These are phyloP conservation scores for Sylvia atricapilla DNA, from an alignment of 2,113 vertebrate species.

Conservation along the genomic window DNA sequence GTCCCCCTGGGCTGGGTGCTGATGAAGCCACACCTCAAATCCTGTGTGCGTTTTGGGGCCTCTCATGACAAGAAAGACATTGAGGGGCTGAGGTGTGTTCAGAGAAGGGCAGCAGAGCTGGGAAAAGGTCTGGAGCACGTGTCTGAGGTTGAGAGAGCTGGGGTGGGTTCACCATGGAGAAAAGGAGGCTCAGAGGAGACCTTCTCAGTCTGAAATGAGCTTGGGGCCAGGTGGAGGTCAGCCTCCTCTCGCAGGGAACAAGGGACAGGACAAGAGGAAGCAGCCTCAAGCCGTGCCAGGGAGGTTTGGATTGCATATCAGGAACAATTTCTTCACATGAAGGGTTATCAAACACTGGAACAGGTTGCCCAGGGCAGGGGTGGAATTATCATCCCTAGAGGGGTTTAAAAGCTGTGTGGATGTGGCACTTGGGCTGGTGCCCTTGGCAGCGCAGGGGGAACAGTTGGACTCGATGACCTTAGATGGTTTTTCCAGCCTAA, in stretches of 20 bases:
- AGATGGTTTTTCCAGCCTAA: background rate
- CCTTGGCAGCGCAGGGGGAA: background rate
- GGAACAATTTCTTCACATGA: background rate
- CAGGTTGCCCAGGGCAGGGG: background rate
- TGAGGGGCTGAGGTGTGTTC: background rate
- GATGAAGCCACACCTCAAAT: background rate
- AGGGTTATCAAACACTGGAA: background rate
- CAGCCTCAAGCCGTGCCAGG: fast-evolving
- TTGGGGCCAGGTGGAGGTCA: fast-evolving
- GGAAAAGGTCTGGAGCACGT: background rate
- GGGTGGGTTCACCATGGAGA: background rate
- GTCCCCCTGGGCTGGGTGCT: background rate
- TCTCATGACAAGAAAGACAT: background rate
- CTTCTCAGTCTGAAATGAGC: background rate
- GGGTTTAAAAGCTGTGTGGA: background rate
- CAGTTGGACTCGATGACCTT: background rate
- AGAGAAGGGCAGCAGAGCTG: background rate
- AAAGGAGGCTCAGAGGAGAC: background rate
- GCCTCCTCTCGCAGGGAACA: background rate
- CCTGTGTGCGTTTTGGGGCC: background rate
- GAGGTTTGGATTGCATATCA: background rate
- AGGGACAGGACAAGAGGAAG: background rate
- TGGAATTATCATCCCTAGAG: background rate
- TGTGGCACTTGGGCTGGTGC: background rate
- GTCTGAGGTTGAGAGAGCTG: background rate